Evolutionary conservation across 2,113 vertebrate species (phyloP), one percentile per base, ranked within the genome.

Genomic region (Etheostoma spectabile): DNA sequence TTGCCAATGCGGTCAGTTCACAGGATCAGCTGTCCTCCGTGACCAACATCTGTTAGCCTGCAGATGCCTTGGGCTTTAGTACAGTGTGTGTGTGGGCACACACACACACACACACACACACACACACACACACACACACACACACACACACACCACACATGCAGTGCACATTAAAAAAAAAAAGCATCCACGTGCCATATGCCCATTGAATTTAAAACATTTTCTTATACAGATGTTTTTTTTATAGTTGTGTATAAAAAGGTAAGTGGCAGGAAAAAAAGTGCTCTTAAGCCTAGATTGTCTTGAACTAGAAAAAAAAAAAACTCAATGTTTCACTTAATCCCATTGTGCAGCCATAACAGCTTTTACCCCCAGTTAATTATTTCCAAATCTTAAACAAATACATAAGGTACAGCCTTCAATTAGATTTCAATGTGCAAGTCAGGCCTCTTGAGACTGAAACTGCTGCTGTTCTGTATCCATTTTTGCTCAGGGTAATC

Each of bases 321-420:
- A 3, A 27, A 74, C 88, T 80, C 77, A 80, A 93, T 90, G 90
- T 82, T 87, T 63, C 38, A 15, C 85, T 83, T 94, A 95, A 94
- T 95, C 85, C 77, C 79, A 92, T 94, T 93, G 74, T 79, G 76
- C 21, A 8, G 79, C 88, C 88, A 90, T 91, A 95, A 94, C 92
- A 92, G 94, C 93, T 92, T 93, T 94, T 94, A 94, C 79, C 84
- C 76, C 76, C 93, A 91, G 94, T 95, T 94, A 94, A 95, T 95
- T 94, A 94, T 94, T 95, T 92, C 91, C 84, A 95, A 94, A 95
- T 93, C 88, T 95, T 94, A 93, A 94, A 94, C 92, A 93, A 95
- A 95, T 93, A 95, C 93, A 94, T 91, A 91, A 94, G 91, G 93
- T 92, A 91, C 90, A 88, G 86, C 88, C 89, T 93, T 93, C 93